Conservation (phyloP, 2,797 vertebrate genomes). For the Botia almorhae region DNA sequence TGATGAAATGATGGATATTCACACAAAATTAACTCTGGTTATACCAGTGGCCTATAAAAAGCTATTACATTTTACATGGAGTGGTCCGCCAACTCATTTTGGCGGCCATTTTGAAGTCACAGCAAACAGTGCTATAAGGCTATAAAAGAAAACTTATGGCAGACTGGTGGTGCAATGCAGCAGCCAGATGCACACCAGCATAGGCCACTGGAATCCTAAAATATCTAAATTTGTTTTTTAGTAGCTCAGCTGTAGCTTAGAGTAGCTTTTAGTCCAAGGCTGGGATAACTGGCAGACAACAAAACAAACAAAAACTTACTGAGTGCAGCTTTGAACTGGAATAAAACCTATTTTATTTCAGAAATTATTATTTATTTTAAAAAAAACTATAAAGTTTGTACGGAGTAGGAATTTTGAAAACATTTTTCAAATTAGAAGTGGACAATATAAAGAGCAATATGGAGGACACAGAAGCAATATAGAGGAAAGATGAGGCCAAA, state of each 20-base stretch:
- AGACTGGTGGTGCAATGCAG: background rate
- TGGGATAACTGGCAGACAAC: no score
- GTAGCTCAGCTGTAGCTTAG: no score
- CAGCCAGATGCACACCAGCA: no score
- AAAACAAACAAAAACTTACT: no score
- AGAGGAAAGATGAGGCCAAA: background rate
- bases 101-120: background rate
- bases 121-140: background rate
- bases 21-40: background rate
- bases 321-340: background rate
- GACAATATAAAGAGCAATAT: background rate
- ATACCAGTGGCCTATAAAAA: no score
- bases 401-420: background rate
- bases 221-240: no score
- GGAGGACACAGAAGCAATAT: background rate
- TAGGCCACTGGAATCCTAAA: no score
- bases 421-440: background rate
- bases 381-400: background rate
- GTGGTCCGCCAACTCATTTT: no score
- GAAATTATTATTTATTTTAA: background rate
- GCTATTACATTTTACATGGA: no score
- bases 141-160: no score
- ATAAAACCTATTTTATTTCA: slow-evolving; percentile 5
- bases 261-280: no score
- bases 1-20: no score